A percentile compares a stretch with the other conserved stretches of the same genome.
phyloP scores from a whole-genome alignment of 1,140 invertebrate species.

The Rhysida immarginata region DNA sequence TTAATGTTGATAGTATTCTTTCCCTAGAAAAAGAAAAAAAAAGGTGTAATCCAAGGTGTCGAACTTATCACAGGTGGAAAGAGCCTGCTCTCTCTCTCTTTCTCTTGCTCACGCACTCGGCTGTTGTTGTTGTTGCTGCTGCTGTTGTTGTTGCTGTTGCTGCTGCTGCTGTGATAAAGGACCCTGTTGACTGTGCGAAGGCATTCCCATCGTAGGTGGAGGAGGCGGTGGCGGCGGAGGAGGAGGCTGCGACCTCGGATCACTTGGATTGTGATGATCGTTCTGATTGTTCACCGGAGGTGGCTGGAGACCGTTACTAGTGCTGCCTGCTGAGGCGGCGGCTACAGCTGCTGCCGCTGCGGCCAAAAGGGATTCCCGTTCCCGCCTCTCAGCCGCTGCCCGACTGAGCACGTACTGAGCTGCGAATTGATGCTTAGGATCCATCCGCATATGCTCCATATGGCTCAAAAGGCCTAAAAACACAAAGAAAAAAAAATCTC shows the following conservation, averaged over 20 bases:
- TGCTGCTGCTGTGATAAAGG: slow-evolving; percentile 16
- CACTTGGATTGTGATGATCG: neutral
- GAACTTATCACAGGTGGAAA: neutral
- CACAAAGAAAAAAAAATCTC: too few relatives aligned
- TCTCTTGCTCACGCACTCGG: neutral
- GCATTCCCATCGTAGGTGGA: slow-evolving; percentile 16
- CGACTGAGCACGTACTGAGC: slow-evolving; percentile 80
- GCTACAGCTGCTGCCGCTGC: neutral
- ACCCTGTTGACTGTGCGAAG: slow-evolving; percentile 17
- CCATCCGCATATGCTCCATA: slow-evolving; percentile 94
- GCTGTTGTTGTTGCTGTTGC: slow-evolving; percentile 52
- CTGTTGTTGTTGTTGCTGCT: slow-evolving; percentile 25
- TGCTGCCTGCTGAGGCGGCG: neutral
- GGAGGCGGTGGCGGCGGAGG: neutral
- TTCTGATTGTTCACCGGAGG: neutral
- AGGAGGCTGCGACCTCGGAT: neutral
- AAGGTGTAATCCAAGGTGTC: neutral
- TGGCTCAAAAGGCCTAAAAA: slow-evolving; percentile 67
- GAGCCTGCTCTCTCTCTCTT: too few relatives aligned
- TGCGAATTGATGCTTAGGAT: slow-evolving; percentile 88
- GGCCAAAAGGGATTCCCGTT: slow-evolving; percentile 41
- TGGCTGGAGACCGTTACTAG: neutral
- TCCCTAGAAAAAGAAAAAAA: neutral
- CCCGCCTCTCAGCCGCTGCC: slow-evolving; percentile 72
- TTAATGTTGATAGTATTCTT: too few relatives aligned